These are phyloP conservation scores for Acanthornis magna DNA, from an alignment of 2,797 vertebrate genomes.

Conservation along the genomic window DNA sequence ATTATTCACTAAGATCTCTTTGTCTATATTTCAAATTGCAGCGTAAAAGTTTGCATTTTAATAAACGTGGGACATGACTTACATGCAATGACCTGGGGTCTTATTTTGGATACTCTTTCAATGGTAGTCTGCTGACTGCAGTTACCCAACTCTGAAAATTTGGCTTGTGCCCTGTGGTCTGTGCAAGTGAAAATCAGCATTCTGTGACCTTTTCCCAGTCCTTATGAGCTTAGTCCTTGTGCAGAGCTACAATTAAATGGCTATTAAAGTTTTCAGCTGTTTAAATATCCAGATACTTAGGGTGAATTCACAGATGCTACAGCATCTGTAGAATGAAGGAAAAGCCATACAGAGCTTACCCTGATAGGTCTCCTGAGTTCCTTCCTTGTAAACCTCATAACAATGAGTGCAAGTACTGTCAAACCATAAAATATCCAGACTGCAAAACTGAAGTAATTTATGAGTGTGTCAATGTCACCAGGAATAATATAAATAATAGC, in stretches of 20 bases:
- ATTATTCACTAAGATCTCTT: neutral
- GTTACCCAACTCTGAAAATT: neutral
- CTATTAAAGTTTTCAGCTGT: neutral
- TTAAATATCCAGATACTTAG: neutral
- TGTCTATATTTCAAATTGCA: neutral
- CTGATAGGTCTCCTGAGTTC: constrained; percentile 85
- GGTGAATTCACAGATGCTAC: neutral
- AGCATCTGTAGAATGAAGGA: neutral
- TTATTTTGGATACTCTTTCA: neutral
- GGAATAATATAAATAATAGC: constrained; percentile 87
- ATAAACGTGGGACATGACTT: neutral
- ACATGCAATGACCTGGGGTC: neutral
- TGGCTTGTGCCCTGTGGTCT: neutral
- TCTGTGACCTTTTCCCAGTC: neutral
- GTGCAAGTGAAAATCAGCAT: neutral
- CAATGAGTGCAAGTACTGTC: constrained; percentile 80
- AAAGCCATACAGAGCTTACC: constrained; percentile 70
- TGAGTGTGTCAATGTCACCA: constrained; percentile 87
- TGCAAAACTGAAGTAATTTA: constrained; percentile 96
- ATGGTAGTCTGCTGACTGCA: neutral
- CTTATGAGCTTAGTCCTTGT: neutral
- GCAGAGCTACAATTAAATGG: neutral
- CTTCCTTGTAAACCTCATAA: constrained; percentile 93
- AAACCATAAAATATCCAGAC: constrained; percentile 90
- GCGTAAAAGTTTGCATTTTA: neutral